Base-by-base conservation (phyloP, 2,113 vertebrate genomes). In the Tragelaphus strepsiceros region DNA sequence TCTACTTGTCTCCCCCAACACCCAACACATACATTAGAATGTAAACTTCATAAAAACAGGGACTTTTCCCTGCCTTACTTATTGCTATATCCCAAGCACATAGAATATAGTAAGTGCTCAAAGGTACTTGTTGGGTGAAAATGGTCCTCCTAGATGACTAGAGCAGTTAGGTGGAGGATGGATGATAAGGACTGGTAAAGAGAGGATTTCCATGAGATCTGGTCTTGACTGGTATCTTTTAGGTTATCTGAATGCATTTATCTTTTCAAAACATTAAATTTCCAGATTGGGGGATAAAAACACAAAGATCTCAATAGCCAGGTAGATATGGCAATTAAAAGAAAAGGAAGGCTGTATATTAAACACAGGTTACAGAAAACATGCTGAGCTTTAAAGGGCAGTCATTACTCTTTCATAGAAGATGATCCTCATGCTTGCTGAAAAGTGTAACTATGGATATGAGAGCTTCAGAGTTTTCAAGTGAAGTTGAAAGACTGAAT, bases 251-350 rank as follows among this genome's bases (percentile, higher is more conserved):
- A 90, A 64, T 51, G 14, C 30, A 74, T 80, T 77, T 96, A 14
- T 95, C 24, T 90, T 89, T 97, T 56, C 85, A 61, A 94, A 94
- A 80, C 51, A 56, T 51, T 94, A 49, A 80, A 21, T 49, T 96
- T 89, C 11, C 30, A 71, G 6, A 35, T 88, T 91, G 28, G 1
- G 2, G 17, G 19, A 58, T 94, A 51, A 95, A 92, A 90, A 95
- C 12, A 67, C 56, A 88, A 74, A 62, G 17, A 56, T 43, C 4
- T 92, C 30, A 90, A 35, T 7, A 19, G 1, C 28, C 43, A 92
- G 14, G 78, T 8, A 87, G 9, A 96, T 53, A 90, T 8, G 59
- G 43, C 74, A 32, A 39, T 43, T 90, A 81, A 51, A 84, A 80
- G 62, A n/a, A 74, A 82, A 92, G 86, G 16, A 62, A 5, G 32